A percentile compares a stretch with the other conserved stretches of the same genome.
phyloP scores from a whole-genome alignment of 2,888 invertebrate genomes.

The Agonopterix alstromeriana region DNA sequence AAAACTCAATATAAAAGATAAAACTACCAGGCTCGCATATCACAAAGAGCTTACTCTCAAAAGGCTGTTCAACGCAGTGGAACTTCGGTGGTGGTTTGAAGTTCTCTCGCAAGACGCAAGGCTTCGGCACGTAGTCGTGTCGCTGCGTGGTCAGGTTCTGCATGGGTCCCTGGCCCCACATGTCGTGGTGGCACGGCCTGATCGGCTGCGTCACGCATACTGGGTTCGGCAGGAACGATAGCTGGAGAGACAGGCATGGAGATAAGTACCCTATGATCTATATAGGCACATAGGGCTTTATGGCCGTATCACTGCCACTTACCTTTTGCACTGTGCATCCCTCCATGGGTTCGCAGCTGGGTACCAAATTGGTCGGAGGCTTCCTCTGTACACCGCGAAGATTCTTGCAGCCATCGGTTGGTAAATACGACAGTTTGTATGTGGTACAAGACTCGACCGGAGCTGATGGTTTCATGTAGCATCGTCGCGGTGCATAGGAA shows the following conservation, averaged over 20 bases:
- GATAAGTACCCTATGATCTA: no score
- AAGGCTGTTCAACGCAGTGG: conserved; percentile 51
- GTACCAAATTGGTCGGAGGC: conserved; percentile 49
- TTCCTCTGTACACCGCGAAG: conserved; percentile 49
- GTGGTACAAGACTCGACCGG: conserved; percentile 79
- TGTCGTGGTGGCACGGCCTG: conserved; percentile 79
- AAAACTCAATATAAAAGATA: no score
- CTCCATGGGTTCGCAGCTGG: conserved; percentile 66
- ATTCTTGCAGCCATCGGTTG: conserved; percentile 54
- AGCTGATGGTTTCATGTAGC: conserved; percentile 75
- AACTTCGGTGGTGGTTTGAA: conserved; percentile 56
- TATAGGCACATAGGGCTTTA: no score
- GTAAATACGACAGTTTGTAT: conserved; percentile 80
- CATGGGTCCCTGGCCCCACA: conserved; percentile 81
- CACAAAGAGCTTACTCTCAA: conserved; percentile 52
- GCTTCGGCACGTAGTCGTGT: conserved; percentile 84
- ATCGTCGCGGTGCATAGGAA: conserved; percentile 73
- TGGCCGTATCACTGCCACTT: background rate
- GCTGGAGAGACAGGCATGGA: conserved; percentile 28
- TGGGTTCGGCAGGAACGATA: conserved; percentile 78
- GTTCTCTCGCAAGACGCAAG: conserved; percentile 61
- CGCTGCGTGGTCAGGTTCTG: conserved; percentile 85
- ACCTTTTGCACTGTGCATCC: conserved; percentile 61
- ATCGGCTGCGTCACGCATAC: conserved; percentile 77
- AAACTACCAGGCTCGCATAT: background rate